A percentile compares a stretch with the other conserved stretches of the same genome.
phyloP scores from a whole-genome alignment of 2,888 invertebrate species.

The Drosophila sordidula region DNA sequence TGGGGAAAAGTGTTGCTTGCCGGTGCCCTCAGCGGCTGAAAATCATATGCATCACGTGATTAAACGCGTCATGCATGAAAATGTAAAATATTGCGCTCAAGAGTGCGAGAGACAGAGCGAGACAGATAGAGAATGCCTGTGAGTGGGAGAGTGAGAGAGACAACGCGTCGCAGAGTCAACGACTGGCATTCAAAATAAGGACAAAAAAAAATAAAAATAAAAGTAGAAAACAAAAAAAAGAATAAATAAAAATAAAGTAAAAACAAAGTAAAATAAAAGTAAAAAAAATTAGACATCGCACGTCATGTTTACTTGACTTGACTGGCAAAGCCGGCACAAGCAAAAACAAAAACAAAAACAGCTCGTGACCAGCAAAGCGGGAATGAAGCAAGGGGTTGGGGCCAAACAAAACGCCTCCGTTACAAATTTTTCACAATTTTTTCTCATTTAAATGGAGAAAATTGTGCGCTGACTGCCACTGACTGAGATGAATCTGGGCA shows the following conservation, averaged over 20 bases:
- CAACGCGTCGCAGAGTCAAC: slow-evolving; percentile 39
- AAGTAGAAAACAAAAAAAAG: slow-evolving; percentile 4
- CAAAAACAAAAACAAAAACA: slow-evolving; percentile 33
- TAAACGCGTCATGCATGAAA: slow-evolving; percentile 84
- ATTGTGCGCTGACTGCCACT: slow-evolving; percentile 68
- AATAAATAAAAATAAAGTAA: slow-evolving; percentile 12
- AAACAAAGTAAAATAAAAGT: slow-evolving; percentile 11
- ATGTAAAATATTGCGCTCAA: slow-evolving; percentile 73
- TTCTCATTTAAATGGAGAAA: slow-evolving; percentile 76
- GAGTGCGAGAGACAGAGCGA: slow-evolving; percentile 20
- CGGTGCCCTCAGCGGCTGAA: slow-evolving; percentile 61
- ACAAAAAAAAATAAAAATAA: slow-evolving; percentile 6
- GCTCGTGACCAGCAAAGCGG: slow-evolving; percentile 56
- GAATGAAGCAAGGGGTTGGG: slow-evolving; percentile 2
- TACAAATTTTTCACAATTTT: slow-evolving; percentile 76
- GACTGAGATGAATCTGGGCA: slow-evolving; percentile 76
- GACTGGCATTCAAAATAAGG: slow-evolving; percentile 28
- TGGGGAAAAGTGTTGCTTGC: slow-evolving; percentile 20
- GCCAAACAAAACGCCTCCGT: slow-evolving; percentile 66
- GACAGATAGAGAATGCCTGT: slow-evolving; percentile 6
- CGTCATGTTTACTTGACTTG: slow-evolving; percentile 78
- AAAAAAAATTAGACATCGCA: slow-evolving; percentile 72
- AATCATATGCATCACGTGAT: slow-evolving; percentile 83
- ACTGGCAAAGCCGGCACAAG: slow-evolving; percentile 54
- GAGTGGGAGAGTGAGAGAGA: slow-evolving; percentile 3